A percentile compares a stretch with the other conserved stretches of the same genome.
Conservation (phyloP, 1,140 invertebrate species). For the Gonatopus flavifemur region DNA sequence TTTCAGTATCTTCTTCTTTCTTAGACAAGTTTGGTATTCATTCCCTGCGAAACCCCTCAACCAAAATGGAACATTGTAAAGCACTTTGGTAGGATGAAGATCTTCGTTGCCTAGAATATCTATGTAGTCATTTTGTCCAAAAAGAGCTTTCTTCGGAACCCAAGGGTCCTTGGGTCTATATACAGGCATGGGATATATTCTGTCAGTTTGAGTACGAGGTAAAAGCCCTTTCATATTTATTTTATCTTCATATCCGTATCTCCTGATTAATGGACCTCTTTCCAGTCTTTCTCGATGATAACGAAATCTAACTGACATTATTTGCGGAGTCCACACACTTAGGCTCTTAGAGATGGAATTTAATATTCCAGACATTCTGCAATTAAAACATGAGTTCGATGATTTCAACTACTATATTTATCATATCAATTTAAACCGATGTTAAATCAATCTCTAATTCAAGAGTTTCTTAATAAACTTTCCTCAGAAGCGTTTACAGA, state of each 20-base stretch:
- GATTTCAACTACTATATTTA: no score
- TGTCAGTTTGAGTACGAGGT: slow-evolving; percentile 61
- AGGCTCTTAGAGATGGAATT: slow-evolving; percentile 19
- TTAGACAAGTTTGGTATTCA: slow-evolving; percentile 79
- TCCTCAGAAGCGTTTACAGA: no score
- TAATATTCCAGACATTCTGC: slow-evolving; percentile 37
- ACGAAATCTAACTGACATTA: slow-evolving; percentile 59
- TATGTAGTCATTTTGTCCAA: slow-evolving; percentile 97
- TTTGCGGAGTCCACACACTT: slow-evolving; percentile 47
- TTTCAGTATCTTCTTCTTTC: slow-evolving; percentile 70
- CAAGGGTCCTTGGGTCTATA: slow-evolving; percentile 76
- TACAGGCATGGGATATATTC: slow-evolving; percentile 64
- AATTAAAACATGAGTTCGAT: slow-evolving; percentile 9
- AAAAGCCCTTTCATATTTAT: slow-evolving; percentile 68
- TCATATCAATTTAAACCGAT: no score
- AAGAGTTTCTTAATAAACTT: no score
- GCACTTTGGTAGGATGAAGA: slow-evolving; percentile 77
- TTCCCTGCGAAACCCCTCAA: slow-evolving; percentile 83
- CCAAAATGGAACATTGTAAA: slow-evolving; percentile 85
- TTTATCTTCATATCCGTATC: slow-evolving; percentile 72
- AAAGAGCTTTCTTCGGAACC: slow-evolving; percentile 75
- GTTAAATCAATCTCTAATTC: no score
- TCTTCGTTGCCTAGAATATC: slow-evolving; percentile 86
- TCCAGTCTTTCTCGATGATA: slow-evolving; percentile 71
- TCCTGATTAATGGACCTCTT: slow-evolving; percentile 62